A percentile compares a stretch with the other conserved stretches of the same genome.
Conservation (phyloP, 2,888 invertebrate species). For the Fabriciana adippe region DNA sequence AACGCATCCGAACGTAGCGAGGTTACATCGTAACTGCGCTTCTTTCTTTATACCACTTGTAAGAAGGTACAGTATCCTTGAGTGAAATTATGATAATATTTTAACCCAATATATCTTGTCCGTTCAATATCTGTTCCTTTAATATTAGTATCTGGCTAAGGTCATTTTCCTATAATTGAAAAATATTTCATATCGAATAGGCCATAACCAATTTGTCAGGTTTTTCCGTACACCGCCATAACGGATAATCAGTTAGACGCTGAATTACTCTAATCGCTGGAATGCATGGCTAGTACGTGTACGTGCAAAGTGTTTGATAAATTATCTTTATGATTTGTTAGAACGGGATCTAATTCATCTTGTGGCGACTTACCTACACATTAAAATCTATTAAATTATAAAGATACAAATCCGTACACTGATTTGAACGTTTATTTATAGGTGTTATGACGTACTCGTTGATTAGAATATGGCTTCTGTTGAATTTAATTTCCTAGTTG, state of each 20-base stretch:
- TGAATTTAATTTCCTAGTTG: no score
- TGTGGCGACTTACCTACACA: background rate
- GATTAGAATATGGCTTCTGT: no score
- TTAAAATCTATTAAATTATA: background rate
- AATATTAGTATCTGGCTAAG: background rate
- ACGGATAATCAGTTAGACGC: conserved; percentile 14
- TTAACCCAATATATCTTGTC: no score
- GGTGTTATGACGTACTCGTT: no score
- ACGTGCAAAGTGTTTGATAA: conserved; percentile 15
- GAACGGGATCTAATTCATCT: background rate
- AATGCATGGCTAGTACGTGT: conserved; percentile 10
- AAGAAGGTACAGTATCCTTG: no score
- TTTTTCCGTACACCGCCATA: conserved; percentile 11
- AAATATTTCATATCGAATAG: background rate
- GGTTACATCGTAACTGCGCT: no score
- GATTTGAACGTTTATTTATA: no score
- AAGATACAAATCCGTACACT: no score
- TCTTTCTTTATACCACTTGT: no score
- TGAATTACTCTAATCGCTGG: conserved; percentile 21
- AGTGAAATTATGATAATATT: no score
- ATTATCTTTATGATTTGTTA: conserved; percentile 8
- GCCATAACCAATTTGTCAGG: background rate
- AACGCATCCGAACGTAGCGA: no score
- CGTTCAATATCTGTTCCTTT: no score
- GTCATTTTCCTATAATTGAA: background rate